Evolutionary conservation across 2,113 vertebrate species (phyloP).

Genomic region (Coreoperca whiteheadi): DNA sequence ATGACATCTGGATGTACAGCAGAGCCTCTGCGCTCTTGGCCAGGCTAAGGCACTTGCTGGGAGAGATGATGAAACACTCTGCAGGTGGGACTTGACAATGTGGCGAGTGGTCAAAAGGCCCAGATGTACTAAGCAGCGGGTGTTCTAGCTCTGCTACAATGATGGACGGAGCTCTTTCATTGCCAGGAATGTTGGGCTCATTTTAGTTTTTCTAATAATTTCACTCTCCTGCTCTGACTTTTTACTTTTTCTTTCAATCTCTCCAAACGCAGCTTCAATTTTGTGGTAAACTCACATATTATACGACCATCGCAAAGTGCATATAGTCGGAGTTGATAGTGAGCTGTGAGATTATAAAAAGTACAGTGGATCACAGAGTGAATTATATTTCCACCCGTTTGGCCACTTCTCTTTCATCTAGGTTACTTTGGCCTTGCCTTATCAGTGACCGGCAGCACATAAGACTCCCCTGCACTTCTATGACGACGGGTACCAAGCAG

Average conservation of each 20-base stretch:
- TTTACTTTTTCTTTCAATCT: neutral
- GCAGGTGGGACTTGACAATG: conserved; percentile 77
- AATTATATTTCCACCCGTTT: conserved; percentile 23
- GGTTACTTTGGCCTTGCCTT: conserved; percentile 66
- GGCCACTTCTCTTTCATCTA: conserved; percentile 57
- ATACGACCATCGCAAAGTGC: neutral
- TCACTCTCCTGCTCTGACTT: conserved; percentile 17
- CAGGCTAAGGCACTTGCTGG: conserved; percentile 66
- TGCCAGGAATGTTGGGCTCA: conserved; percentile 75
- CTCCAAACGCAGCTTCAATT: neutral
- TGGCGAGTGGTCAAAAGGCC: conserved; percentile 78
- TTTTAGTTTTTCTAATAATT: conserved; percentile 57
- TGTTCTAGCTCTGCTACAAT: conserved; percentile 59
- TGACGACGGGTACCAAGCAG: conserved; percentile 69
- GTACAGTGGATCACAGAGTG: neutral
- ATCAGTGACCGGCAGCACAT: conserved; percentile 66
- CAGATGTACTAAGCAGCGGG: conserved; percentile 76
- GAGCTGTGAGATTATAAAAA: conserved; percentile 3
- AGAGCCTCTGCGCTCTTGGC: conserved; percentile 64
- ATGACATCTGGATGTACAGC: conserved; percentile 77
- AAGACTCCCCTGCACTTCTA: conserved; percentile 64
- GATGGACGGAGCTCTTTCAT: conserved; percentile 68
- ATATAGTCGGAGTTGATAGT: neutral
- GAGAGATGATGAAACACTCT: conserved; percentile 79
- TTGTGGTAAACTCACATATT: conserved; percentile 10